A percentile compares a stretch with the other conserved stretches of the same genome.
phyloP scores from a whole-genome alignment of 2,797 vertebrate species.

The Scolopax rusticola region DNA sequence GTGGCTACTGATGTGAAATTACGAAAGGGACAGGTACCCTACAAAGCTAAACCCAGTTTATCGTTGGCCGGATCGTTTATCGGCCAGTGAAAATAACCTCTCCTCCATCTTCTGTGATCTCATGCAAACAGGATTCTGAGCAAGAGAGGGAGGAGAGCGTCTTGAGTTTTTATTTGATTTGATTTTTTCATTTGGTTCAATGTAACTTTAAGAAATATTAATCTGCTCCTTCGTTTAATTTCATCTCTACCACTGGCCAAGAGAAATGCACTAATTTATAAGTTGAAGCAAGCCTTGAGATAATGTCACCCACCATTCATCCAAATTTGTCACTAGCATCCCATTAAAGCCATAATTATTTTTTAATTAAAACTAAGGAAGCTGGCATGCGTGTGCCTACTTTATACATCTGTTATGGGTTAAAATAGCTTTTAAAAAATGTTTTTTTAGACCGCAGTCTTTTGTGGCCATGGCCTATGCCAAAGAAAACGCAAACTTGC shows the following conservation, averaged over 20 bases:
- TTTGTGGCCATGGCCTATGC: slow-evolving; percentile 84
- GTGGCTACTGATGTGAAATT: background rate
- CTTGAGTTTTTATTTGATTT: background rate
- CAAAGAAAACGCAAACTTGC: slow-evolving; percentile 87
- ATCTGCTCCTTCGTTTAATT: slow-evolving; percentile 75
- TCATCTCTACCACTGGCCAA: slow-evolving; percentile 75
- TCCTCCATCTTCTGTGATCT: background rate
- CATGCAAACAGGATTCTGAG: background rate
- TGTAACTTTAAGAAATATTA: slow-evolving; percentile 72
- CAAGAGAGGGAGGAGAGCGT: background rate
- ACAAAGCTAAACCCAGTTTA: background rate
- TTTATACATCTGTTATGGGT: slow-evolving; percentile 88
- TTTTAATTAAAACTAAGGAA: slow-evolving; percentile 89
- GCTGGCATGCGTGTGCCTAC: slow-evolving; percentile 83
- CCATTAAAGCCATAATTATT: slow-evolving; percentile 87
- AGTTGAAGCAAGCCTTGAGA: slow-evolving; percentile 79
- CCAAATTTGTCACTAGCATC: slow-evolving; percentile 85
- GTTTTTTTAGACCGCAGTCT: slow-evolving; percentile 84
- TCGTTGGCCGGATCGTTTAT: background rate
- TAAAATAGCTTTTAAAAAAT: slow-evolving; percentile 87
- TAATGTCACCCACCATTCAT: slow-evolving; percentile 86
- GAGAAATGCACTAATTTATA: slow-evolving; percentile 79
- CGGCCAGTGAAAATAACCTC: background rate
- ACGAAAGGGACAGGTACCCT: background rate
- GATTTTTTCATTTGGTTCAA: slow-evolving; percentile 64